Percentiles rank a stretch among this genome's conserved stretches.
Evolutionary conservation across 2,888 invertebrate genomes (phyloP).

Genomic region (Cheilosia vernalis): DNA sequence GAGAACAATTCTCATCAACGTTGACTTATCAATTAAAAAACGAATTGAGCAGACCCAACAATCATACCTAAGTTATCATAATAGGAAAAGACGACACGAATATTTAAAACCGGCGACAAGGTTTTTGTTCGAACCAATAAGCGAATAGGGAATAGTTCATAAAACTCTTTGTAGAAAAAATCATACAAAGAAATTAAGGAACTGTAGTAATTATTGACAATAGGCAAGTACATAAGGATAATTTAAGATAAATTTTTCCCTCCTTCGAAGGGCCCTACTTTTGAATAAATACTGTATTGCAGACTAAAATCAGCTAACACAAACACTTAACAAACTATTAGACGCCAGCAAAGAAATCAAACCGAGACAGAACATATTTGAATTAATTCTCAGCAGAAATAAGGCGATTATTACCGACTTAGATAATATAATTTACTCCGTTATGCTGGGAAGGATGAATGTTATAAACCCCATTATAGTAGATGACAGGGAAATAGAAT

Average conservation of each 20-base stretch:
- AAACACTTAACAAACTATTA: no score
- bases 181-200: constrained; percentile 26
- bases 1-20: not conserved
- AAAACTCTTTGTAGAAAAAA: constrained; percentile 38
- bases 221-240: constrained; percentile 25
- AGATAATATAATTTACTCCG: not conserved
- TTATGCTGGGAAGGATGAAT: constrained; percentile 1
- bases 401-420: not conserved
- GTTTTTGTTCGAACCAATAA: constrained; percentile 44
- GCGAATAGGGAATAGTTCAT: constrained; percentile 49
- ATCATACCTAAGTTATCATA: not conserved
- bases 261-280: not conserved
- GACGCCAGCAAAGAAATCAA: no score
- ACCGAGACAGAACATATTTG: no score
- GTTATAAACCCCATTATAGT: no score
- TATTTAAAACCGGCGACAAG: not conserved
- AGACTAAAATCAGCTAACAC: no score
- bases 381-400: no score
- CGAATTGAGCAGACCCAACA: constrained; percentile 11
- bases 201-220: constrained; percentile 32
- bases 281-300: not conserved
- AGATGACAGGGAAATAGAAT: no score
- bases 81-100: no score
- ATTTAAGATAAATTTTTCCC: constrained; percentile 15
- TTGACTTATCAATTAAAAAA: not conserved